A percentile compares a stretch with the other conserved stretches of the same genome.
These are phyloP conservation scores for Bactericera cockerelli DNA, from an alignment of 1,140 invertebrate species.

Conservation along the genomic window DNA sequence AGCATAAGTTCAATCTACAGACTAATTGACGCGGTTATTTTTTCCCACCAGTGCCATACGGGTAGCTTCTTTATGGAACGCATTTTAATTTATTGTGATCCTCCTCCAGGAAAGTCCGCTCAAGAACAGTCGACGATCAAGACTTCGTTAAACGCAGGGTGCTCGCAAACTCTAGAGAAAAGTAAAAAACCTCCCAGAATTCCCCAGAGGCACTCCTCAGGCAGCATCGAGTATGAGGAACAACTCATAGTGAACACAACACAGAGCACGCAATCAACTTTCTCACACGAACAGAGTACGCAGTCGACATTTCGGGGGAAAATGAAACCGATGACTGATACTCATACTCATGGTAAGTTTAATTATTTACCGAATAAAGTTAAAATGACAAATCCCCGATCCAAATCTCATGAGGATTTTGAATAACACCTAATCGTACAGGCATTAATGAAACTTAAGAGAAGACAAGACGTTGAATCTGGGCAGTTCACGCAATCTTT, in stretches of 20 bases:
- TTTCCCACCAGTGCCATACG: too few species aligned
- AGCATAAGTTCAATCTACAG: too few species aligned
- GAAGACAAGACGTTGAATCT: too few species aligned
- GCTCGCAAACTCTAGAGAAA: constrained; percentile 40
- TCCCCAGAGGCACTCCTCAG: constrained; percentile 74
- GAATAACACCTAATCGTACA: too few species aligned
- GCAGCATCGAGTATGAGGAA: constrained; percentile 40
- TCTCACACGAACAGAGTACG: constrained; percentile 28
- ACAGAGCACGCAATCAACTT: not conserved
- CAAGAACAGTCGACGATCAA: not conserved
- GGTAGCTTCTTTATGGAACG: too few species aligned
- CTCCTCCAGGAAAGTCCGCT: constrained; percentile 3
- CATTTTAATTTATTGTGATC: too few species aligned
- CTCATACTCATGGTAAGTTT: constrained; percentile 33
- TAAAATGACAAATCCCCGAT: not conserved
- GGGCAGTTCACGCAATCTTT: too few species aligned
- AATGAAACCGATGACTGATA: constrained; percentile 79
- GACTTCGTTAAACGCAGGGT: constrained; percentile 20
- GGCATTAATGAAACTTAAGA: too few species aligned
- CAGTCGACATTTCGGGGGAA: constrained; percentile 51
- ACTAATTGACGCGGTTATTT: too few species aligned
- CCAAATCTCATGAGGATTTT: too few species aligned
- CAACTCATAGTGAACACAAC: not conserved
- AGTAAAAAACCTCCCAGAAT: constrained; percentile 28
- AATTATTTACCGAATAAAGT: not conserved